Base-by-base conservation (phyloP, 2,888 invertebrate species). In the Piscicola geometra region DNA sequence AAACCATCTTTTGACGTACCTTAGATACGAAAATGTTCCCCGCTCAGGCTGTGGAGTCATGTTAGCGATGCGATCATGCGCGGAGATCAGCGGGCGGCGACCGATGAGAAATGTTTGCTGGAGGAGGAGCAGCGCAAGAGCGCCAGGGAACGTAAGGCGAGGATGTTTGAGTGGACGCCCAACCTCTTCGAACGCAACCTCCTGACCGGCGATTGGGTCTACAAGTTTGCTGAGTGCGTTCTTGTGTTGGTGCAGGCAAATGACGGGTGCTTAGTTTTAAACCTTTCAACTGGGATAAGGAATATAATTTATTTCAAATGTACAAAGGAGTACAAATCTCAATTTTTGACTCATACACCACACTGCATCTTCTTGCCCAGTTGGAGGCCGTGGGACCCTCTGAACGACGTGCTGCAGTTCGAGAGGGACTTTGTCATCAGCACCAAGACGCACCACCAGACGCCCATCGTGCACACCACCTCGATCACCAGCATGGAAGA, bases 71-170 rank as follows among this genome's bases (percentile, higher is more conserved):
- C 95, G 0, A 93, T 96, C 79, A 85, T 86, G 32, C 88, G 89
- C 18, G 92, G 93, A 77, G 94, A 96, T 86, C 92, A 93, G 88
- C 89, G 90, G 36, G 90, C 90, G 0, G 96, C 96, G 0, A 96
- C 96, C 0, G 50, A 77, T 77, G 92, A 94, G 83, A 96, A 96
- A 87, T 94, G 93, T 0, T 87, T 90, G 64, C 88, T 96, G 70
- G 96, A 96, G 82, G 94, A 95, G 83, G 90, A 90, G 0, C 95
- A 95, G 85, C 87, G 95, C 5, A 88, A 88, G 25, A 88, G 90
- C 0, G 91, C 92, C 0, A 90, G 90, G 81, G 90, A 90, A 77
- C 87, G 92, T 1, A 89, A 90, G 81, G 86, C 87, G 0, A 89
- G 88, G 79, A 88, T 90, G 73, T 86, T 88, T 1, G 89, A 90